Conservation (phyloP, 2,888 invertebrate species). For the Eumerus sabulonum region DNA sequence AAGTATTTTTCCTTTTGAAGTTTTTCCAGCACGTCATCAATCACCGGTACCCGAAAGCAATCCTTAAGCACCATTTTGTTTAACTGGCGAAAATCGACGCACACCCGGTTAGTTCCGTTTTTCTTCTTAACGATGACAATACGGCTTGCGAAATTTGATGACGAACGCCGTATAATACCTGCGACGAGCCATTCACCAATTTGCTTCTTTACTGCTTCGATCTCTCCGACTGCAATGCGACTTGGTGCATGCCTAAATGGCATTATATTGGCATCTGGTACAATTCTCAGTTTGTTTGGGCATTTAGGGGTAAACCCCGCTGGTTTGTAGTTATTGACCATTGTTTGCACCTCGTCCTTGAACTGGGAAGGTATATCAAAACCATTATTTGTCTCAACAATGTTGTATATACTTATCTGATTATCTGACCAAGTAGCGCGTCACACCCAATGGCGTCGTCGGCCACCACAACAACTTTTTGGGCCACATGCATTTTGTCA, state of each 20-base stretch:
- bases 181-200: neutral
- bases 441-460: conserved; percentile 36
- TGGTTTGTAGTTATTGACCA: conserved; percentile 19
- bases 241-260: conserved; percentile 16
- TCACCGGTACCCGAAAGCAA: neutral
- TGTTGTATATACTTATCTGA: conserved; percentile 27
- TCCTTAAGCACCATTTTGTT: neutral
- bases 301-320: neutral
- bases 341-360: conserved; percentile 22
- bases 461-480: conserved; percentile 32
- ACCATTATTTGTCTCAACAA: conserved; percentile 26
- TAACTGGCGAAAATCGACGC: conserved; percentile 1
- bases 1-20: neutral
- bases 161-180: neutral
- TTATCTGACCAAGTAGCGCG: conserved; percentile 35
- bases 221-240: conserved; percentile 7
- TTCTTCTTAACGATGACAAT: conserved; percentile 4
- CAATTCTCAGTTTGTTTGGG: too few relatives aligned
- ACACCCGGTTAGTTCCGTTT: conserved; percentile 4
- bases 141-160: conserved; percentile 6
- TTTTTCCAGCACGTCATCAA: conserved; percentile 3
- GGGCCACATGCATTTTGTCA: conserved; percentile 25
- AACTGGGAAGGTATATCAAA: conserved; percentile 20
- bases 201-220: neutral
- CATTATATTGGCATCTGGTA: neutral